Percentiles rank a stretch among this genome's conserved stretches.
Conservation (phyloP, 2,797 vertebrate genomes). For the Siniperca undulata region DNA sequence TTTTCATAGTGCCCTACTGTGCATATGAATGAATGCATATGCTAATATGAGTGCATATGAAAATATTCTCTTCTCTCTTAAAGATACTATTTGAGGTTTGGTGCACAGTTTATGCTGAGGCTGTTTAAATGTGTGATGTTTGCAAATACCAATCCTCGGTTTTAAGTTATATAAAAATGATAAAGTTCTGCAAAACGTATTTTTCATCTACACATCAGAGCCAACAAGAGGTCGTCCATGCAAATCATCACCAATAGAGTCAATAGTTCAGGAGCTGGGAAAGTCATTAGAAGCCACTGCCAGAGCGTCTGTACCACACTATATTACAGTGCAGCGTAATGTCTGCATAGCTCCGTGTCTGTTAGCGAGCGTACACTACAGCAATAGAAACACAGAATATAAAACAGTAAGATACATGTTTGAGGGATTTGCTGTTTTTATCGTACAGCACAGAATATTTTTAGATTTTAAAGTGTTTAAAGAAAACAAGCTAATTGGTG, state of each 20-base stretch:
- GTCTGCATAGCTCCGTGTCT: conserved; percentile 3
- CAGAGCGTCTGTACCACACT: neutral
- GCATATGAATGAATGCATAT: neutral
- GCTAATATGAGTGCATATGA: neutral
- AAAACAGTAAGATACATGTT: neutral
- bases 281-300: neutral
- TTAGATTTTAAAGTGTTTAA: neutral
- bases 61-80: neutral
- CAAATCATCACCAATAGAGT: neutral
- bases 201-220: neutral
- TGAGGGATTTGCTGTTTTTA: neutral
- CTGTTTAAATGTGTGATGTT: neutral
- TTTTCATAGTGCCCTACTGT: neutral
- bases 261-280: conserved; percentile 11
- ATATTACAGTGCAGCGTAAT: neutral
- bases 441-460: neutral
- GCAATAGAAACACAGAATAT: neutral
- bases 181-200: neutral
- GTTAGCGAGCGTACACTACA: neutral
- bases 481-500: too few species aligned
- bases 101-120: neutral
- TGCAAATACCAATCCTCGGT: neutral
- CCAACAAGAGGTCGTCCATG: neutral
- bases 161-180: neutral
- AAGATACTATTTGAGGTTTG: neutral